These are phyloP conservation scores for Hydrozoanthus tunicans DNA, from an alignment of 64 coral and sea anemone species.

Conservation along the genomic window DNA sequence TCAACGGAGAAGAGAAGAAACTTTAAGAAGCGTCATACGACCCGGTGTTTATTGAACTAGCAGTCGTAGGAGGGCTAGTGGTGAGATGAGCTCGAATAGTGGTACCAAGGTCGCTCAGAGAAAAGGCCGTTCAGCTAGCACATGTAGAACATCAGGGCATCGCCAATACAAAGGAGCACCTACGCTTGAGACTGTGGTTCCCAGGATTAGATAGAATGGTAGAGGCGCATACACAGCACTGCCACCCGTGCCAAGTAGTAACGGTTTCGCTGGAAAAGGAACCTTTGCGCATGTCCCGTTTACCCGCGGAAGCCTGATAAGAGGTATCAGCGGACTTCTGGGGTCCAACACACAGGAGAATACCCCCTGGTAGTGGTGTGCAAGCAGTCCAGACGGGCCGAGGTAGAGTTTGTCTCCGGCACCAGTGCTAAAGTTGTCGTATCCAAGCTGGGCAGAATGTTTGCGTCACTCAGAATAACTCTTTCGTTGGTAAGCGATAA, in stretches of 20 bases:
- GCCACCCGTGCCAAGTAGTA: constrained; percentile 29
- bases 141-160: neutral
- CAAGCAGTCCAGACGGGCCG: constrained; percentile 35
- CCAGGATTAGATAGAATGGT: constrained; percentile 34
- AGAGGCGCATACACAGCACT: constrained; percentile 28
- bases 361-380: constrained; percentile 11
- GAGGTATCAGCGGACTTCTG: constrained; percentile 22
- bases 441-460: constrained; percentile 14
- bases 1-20: neutral
- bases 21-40: neutral
- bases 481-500: constrained; percentile 13
- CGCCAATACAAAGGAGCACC: neutral
- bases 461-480: constrained; percentile 25
- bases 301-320: neutral
- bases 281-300: constrained; percentile 24
- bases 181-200: constrained; percentile 3
- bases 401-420: constrained; percentile 35
- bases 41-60: neutral
- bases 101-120: neutral
- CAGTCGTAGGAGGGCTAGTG: neutral
- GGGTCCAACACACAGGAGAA: constrained; percentile 12
- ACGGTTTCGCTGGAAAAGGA: neutral
- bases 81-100: neutral
- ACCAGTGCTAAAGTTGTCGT: neutral
- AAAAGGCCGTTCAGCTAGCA: neutral